A percentile compares a stretch with the other conserved stretches of the same genome.
These are phyloP conservation scores for Sminthopsis crassicaudata DNA, from an alignment of 2,113 vertebrate genomes.

Conservation along the genomic window DNA sequence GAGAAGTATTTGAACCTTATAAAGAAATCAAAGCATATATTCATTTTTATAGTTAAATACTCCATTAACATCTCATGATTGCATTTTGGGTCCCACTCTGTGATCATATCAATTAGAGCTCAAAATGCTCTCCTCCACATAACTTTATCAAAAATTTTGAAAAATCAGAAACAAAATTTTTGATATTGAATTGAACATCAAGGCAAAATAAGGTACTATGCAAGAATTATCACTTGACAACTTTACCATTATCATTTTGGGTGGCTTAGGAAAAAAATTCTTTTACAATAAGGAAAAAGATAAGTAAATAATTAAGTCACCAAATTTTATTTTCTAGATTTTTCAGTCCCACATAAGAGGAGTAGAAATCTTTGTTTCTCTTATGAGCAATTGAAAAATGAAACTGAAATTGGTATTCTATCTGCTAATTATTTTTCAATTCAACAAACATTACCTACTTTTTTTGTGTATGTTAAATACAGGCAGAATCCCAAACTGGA, in stretches of 20 bases:
- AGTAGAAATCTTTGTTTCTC: no score
- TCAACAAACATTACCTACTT: background rate
- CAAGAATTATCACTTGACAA: no score
- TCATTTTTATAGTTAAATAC: background rate
- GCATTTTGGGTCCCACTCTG: background rate
- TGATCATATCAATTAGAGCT: background rate
- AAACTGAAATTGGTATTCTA: no score
- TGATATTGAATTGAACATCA: no score
- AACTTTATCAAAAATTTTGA: background rate
- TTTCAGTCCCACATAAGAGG: no score
- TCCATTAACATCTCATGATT: background rate
- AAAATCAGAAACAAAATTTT: background rate
- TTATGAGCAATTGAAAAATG: no score
- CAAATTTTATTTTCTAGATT: no score
- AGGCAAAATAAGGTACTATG: no score
- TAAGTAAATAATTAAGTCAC: no score
- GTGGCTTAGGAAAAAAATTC: no score
- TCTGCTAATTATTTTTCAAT: background rate
- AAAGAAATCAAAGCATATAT: background rate
- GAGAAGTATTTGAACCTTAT: background rate
- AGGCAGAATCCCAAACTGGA: background rate
- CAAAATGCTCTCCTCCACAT: background rate
- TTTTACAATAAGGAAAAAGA: no score
- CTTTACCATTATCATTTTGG: no score
- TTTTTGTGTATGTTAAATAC: background rate